These are phyloP conservation scores for Rhorus exstirpatorius DNA, from an alignment of 2,888 invertebrate species.

Conservation along the genomic window DNA sequence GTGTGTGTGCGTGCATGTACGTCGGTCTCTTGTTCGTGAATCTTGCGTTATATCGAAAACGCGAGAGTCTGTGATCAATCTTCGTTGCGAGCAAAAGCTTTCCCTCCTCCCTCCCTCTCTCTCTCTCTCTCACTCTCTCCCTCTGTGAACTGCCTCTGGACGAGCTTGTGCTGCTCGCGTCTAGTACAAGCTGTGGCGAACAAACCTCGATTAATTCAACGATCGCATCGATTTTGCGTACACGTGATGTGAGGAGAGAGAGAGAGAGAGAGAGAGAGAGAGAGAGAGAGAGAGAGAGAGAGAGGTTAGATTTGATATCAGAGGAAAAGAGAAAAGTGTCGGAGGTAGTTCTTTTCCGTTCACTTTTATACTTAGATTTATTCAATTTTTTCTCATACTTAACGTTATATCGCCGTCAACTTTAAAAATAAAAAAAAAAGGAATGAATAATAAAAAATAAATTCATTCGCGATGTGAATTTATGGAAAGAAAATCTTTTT, in stretches of 20 bases:
- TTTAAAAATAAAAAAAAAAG: slow-evolving; percentile 5
- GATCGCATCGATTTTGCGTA: slow-evolving; percentile 68
- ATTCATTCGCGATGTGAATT: neutral
- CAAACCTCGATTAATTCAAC: slow-evolving; percentile 72
- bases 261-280: neutral
- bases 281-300: neutral
- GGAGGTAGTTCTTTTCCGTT: slow-evolving; percentile 54
- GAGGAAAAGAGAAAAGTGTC: slow-evolving; percentile 33
- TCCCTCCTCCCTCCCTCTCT: neutral
- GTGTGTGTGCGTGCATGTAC: neutral
- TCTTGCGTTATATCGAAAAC: slow-evolving; percentile 55
- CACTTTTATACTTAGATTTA: slow-evolving; percentile 50
- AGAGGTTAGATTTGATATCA: neutral
- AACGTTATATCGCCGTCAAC: slow-evolving; percentile 27
- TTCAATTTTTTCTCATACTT: slow-evolving; percentile 53
- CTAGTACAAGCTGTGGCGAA: slow-evolving; percentile 66
- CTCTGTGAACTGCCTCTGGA: slow-evolving; percentile 33
- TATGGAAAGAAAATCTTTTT: slow-evolving; percentile 42
- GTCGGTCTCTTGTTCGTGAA: slow-evolving; percentile 43
- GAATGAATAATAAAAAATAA: neutral
- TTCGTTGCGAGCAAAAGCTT: slow-evolving; percentile 75
- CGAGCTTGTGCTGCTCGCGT: slow-evolving; percentile 49
- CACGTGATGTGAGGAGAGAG: slow-evolving; percentile 15
- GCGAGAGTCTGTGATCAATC: slow-evolving; percentile 74
- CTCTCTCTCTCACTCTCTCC: slow-evolving; percentile 23